Conservation (phyloP, 2,888 invertebrate genomes). For the Poecilobothrus nobilitatus region DNA sequence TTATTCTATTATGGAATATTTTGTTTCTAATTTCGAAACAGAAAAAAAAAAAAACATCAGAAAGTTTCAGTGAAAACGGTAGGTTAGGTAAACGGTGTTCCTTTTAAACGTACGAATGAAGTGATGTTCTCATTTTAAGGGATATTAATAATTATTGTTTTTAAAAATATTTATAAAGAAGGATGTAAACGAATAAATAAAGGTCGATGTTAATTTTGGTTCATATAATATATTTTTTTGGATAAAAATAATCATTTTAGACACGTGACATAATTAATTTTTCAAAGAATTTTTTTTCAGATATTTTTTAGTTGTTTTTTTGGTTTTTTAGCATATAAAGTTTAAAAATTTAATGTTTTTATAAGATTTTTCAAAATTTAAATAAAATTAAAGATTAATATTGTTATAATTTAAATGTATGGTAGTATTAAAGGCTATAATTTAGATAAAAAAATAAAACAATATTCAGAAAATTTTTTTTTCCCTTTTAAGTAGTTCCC, state of each 20-base stretch:
- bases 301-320: not conserved
- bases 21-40: too few relatives aligned
- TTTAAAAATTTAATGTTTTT: not conserved
- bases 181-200: too few relatives aligned
- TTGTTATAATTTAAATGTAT: too few relatives aligned
- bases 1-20: too few relatives aligned
- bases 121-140: not conserved
- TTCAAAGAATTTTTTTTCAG: not conserved
- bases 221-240: not conserved
- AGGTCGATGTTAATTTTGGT: too few relatives aligned
- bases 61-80: not conserved
- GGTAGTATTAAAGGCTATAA: too few relatives aligned
- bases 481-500: too few relatives aligned
- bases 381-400: too few relatives aligned
- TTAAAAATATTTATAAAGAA: not conserved
- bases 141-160: not conserved
- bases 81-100: not conserved
- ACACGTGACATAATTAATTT: slow-evolving; percentile 2
- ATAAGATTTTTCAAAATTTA: not conserved
- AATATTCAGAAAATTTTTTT: too few relatives aligned
- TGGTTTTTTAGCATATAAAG: not conserved
- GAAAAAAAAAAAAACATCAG: too few relatives aligned
- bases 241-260: not conserved
- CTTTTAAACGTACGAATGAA: not conserved
- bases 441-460: too few relatives aligned